These are phyloP conservation scores for Himalopsyche japonica DNA, from an alignment of 2,888 invertebrate species.

Conservation along the genomic window DNA sequence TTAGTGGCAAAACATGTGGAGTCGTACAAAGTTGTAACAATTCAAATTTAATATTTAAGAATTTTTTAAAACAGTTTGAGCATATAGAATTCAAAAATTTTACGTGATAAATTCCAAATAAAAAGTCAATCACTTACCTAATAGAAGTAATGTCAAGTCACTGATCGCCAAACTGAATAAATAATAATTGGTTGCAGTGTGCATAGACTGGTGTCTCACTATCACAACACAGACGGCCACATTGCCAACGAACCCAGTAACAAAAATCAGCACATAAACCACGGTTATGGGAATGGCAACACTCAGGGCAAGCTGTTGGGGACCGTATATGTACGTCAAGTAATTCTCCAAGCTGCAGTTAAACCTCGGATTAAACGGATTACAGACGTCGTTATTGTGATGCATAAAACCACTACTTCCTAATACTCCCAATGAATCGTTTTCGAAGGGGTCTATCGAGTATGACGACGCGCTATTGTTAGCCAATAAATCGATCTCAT, in stretches of 20 bases:
- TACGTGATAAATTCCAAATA: too few species aligned
- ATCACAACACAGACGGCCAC: slow-evolving; percentile 84
- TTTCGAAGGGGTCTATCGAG: neutral
- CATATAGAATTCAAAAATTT: too few species aligned
- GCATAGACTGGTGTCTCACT: slow-evolving; percentile 77
- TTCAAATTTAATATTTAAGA: too few species aligned
- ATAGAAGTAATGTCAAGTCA: slow-evolving; percentile 76
- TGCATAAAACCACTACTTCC: neutral
- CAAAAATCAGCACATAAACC: slow-evolving; percentile 75
- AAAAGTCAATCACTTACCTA: slow-evolving; percentile 67
- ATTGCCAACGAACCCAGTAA: slow-evolving; percentile 84
- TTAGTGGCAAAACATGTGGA: too few species aligned
- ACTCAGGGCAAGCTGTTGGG: slow-evolving; percentile 62
- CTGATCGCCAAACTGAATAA: slow-evolving; percentile 87
- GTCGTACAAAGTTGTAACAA: too few species aligned
- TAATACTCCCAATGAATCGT: neutral
- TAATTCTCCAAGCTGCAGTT: slow-evolving; percentile 67
- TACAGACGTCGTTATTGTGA: slow-evolving; percentile 45
- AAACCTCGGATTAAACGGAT: slow-evolving; percentile 54
- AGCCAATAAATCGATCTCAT: neutral
- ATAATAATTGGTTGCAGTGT: slow-evolving; percentile 91
- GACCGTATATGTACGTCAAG: slow-evolving; percentile 63
- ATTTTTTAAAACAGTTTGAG: too few species aligned
- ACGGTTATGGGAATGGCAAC: slow-evolving; percentile 66
- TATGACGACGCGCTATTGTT: neutral